phyloP scores from a whole-genome alignment of 2,113 vertebrate genomes.

The Bolborhynchus lineola region DNA sequence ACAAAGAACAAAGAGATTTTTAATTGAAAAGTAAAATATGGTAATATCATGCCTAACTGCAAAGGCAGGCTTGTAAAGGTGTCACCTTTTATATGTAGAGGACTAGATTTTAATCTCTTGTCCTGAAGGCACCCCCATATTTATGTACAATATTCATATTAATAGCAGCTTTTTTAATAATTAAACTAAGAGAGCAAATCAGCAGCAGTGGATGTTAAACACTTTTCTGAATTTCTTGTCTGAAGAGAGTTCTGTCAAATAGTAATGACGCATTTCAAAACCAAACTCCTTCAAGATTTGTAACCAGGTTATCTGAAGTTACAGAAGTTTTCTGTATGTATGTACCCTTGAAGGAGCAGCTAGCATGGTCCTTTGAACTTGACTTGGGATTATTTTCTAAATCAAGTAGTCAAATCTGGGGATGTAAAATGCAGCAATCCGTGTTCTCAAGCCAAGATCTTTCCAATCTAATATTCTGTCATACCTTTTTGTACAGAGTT shows the following conservation, averaged over 20 bases:
- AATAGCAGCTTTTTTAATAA: neutral
- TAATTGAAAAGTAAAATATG: neutral
- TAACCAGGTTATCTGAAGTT: neutral
- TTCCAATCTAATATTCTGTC: neutral
- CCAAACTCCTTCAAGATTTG: neutral
- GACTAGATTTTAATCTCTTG: neutral
- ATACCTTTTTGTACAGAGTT: neutral
- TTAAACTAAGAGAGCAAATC: neutral
- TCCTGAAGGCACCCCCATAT: neutral
- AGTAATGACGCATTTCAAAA: neutral
- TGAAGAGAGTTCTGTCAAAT: neutral
- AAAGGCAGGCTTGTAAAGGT: neutral
- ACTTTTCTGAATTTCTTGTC: neutral
- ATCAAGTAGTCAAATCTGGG: neutral
- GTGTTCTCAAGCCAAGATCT: accelerated
- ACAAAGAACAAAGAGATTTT: neutral
- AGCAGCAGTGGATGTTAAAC: neutral
- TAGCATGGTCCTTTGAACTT: neutral
- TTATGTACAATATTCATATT: slow-evolving; percentile 67
- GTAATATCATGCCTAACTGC: neutral
- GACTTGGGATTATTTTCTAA: neutral
- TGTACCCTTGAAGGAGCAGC: neutral
- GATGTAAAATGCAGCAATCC: neutral
- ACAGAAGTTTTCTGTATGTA: neutral
- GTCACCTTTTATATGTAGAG: neutral